Evolutionary conservation across 2,113 vertebrate genomes (phyloP).

Genomic region (Alectura lathami): DNA sequence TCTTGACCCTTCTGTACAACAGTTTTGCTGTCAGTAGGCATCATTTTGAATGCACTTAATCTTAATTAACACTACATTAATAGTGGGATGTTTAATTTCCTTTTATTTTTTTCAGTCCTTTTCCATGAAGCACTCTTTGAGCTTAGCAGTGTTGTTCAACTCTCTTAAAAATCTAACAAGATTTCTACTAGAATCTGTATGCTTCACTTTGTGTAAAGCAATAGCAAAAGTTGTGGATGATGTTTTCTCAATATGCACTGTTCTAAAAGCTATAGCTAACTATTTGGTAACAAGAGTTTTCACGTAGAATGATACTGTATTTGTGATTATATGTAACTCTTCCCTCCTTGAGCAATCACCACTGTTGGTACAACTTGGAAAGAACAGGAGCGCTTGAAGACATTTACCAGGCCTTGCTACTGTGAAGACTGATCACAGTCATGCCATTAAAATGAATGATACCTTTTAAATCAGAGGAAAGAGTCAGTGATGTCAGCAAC

Average conservation of each 20-base stretch:
- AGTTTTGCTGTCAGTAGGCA: background rate
- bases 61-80: background rate
- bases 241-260: background rate
- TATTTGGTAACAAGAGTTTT: background rate
- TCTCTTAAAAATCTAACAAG: background rate
- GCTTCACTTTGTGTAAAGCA: background rate
- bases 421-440: background rate
- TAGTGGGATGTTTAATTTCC: background rate
- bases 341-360: background rate
- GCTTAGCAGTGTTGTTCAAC: background rate
- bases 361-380: background rate
- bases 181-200: background rate
- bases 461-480: background rate
- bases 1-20: background rate
- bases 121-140: background rate
- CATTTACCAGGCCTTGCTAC: slow-evolving; percentile 6
- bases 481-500: background rate
- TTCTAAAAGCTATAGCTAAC: background rate
- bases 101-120: background rate
- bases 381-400: background rate
- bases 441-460: background rate
- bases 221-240: background rate
- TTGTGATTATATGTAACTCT: background rate
- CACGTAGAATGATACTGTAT: background rate
- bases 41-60: background rate